These are phyloP conservation scores for Cryptosula pallasiana DNA, from an alignment of 2,888 invertebrate species.

Conservation along the genomic window DNA sequence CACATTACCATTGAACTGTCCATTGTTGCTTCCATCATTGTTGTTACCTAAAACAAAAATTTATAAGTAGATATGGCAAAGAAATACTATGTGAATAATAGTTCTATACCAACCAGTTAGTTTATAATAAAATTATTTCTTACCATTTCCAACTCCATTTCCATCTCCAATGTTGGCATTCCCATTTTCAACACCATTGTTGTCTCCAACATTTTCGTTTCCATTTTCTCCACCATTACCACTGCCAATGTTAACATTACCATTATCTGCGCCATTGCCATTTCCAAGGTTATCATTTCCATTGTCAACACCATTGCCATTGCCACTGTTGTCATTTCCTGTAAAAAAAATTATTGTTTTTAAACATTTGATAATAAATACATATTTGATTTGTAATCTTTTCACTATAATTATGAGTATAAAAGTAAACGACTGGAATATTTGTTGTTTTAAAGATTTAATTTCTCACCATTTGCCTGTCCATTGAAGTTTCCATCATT, in stretches of 20 bases:
- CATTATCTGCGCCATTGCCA: conserved; percentile 1
- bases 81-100: no score
- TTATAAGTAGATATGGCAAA: background rate
- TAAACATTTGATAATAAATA: background rate
- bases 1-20: background rate
- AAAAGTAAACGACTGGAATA: background rate
- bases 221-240: conserved; percentile 7
- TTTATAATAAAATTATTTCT: background rate
- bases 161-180: background rate
- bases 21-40: conserved; percentile 12
- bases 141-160: background rate
- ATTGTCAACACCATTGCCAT: conserved; percentile 23
- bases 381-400: no score
- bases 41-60: background rate
- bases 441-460: no score
- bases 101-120: no score
- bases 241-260: conserved; percentile 4
- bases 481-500: conserved; percentile 7
- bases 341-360: background rate
- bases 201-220: background rate
- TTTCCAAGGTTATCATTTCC: conserved; percentile 16
- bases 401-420: background rate
- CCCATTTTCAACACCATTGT: background rate
- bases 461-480: background rate
- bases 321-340: conserved; percentile 14